A percentile compares a stretch with the other conserved stretches of the same genome.
Evolutionary conservation across 2,113 vertebrate genomes (phyloP).

Genomic region (Crypturellus undulatus): DNA sequence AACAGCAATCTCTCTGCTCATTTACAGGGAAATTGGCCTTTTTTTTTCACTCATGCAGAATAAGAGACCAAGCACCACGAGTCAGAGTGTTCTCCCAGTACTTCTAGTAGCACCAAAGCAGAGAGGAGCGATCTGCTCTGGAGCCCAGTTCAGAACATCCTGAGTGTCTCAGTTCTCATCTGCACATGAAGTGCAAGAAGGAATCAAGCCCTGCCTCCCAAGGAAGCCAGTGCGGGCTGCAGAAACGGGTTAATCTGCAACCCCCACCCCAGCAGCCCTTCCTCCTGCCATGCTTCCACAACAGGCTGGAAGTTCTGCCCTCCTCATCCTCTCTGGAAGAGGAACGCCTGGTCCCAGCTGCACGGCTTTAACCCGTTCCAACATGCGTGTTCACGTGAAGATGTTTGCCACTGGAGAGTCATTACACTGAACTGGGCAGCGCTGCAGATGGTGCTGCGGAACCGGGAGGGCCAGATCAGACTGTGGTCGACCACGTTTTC

Average conservation of each 20-base stretch:
- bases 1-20: not conserved
- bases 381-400: too few species aligned
- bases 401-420: rapidly evolving
- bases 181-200: not conserved
- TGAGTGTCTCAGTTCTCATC: not conserved
- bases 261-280: not conserved
- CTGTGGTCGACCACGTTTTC: not conserved
- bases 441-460: not conserved
- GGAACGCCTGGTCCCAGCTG: not conserved
- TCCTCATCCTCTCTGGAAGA: not conserved
- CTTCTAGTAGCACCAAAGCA: not conserved
- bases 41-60: not conserved
- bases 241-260: not conserved
- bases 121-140: not conserved
- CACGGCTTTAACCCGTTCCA: rapidly evolving
- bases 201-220: too few species aligned
- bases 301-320: not conserved
- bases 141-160: not conserved
- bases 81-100: not conserved
- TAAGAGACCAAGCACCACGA: not conserved
- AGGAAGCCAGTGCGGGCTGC: not conserved
- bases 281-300: rapidly evolving
- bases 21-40: not conserved
- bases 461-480: not conserved
- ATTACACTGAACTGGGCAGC: not conserved